Base-by-base conservation (phyloP, 2,797 vertebrate species). In the Macroramphosus scolopax region DNA sequence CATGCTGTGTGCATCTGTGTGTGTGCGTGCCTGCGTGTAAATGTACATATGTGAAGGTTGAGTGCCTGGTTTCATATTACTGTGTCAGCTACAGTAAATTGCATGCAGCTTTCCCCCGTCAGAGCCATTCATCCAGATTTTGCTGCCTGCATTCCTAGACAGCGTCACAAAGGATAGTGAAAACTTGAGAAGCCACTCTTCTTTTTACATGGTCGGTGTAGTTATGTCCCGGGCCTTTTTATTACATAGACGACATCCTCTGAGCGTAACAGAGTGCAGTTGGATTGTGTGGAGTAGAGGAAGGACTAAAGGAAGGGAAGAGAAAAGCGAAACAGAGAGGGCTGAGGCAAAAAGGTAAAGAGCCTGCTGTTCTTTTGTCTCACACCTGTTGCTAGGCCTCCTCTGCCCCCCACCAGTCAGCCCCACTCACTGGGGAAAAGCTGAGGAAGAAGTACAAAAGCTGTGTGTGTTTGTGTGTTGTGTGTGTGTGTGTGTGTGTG, bases 331-430 rank as follows among this genome's bases (percentile, higher is more conserved):
- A 49, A 43, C 34, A 51, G 66, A 51, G 67, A 20, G 62, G 47
- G 51, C 54, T 51, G 54, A 46, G 69, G 77, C 46, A 37, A 66
- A 72, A 85, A 82, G 83, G 80, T 82, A 81, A 78, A 83, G 66
- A 73, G 69, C 81, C 81, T 29, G 77, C 81, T 87, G 79, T 78
- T 85, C 75, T 64, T 88, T 88, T 87, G 81, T 88, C 77, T 69
- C 41, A 78, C 84, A 84, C 84, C 84, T 87, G 84, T 87, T 87
- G 74, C 82, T 82, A 78, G 75, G 84, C 84, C 80, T 85, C 80
- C 57, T 31, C 54, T 60, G 42, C 53, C 66, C 68, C 68, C 64
- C 66, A 46, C 53, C 68, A 58, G 68, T 38, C 43, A 6, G 45
- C 51, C 51, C 64, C 2, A 34, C 63, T 73, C 33, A 20, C 58